Base-by-base conservation (phyloP, 2,888 invertebrate genomes). In the Itoplectis maculator region DNA sequence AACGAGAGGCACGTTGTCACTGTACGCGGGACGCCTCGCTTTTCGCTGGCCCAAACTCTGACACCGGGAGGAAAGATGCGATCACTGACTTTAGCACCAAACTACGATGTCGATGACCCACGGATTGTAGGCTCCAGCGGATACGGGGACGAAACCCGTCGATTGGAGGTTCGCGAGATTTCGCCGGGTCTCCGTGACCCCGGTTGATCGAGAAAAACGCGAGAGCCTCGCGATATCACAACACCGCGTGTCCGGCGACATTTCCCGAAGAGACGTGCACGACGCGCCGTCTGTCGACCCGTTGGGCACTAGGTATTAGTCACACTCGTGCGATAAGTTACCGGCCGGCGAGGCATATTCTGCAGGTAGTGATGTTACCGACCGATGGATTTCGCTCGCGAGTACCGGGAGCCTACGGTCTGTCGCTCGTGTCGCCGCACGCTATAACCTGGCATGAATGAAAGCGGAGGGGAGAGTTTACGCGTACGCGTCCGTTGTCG, bases 401-500 rank as follows among this genome's bases (percentile, higher is more conserved):
- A 8, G 29, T 15, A 35, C 56, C 0, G 7, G 13, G n/a, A 59
- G n/a, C 35, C 35, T 8, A 29, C 56, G n/a, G 35, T 4, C 1
- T 2, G 11, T 7, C 29, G 8, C 35, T 6, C 7, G 8, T 1
- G 1, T 35, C 35, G 1, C n/a, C 8, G n/a, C 35, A 6, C 35
- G 35, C 56, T 29, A 7, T 18, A 18, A 4, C 8, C 15, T 42
- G 1, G 37, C 40, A 40, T 40, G 40, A 42, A 63, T 42, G 63
- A 63, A 63, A 42, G 23, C 0, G 40, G 42, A 45, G 42, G 65
- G 40, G 18, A 18, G 65, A 20, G 18, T 45, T 65, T 65, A 45
- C 45, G 45, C 40, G 65, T 42, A 6, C 40, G 40, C 65, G 65
- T 65, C n/a, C 42, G 65, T 65, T 40, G 65, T 45, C 65, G 65